Conservation (phyloP, 2,113 vertebrate genomes). For the Irena cyanogastra region DNA sequence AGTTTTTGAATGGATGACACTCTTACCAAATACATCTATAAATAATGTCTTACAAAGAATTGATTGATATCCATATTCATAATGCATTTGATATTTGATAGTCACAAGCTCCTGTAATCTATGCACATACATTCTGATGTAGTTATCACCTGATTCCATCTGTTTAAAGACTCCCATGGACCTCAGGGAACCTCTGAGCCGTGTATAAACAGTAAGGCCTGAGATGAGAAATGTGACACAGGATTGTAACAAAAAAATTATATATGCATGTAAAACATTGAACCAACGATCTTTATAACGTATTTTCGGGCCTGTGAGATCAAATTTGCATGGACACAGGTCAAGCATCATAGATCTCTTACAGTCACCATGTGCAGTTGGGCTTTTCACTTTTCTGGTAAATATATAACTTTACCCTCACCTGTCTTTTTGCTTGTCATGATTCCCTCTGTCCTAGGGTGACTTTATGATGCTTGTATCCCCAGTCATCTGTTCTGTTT, state of each 20-base stretch:
- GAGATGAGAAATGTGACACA: neutral
- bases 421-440: neutral
- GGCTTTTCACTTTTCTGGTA: neutral
- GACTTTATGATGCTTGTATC: neutral
- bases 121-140: neutral
- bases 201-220: neutral
- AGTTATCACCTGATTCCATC: neutral
- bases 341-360: neutral
- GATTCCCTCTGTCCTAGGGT: neutral
- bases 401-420: neutral
- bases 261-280: neutral
- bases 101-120: neutral
- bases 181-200: neutral
- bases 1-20: neutral
- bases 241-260: neutral
- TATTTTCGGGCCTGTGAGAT: neutral
- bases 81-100: neutral
- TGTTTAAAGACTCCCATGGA: neutral
- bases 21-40: neutral
- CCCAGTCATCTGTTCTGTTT: neutral
- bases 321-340: neutral
- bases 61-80: neutral
- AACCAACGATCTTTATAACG: neutral
- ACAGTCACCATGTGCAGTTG: accelerated
- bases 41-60: neutral